These are phyloP conservation scores for Thereva unica DNA, from an alignment of 2,888 invertebrate species.

Conservation along the genomic window DNA sequence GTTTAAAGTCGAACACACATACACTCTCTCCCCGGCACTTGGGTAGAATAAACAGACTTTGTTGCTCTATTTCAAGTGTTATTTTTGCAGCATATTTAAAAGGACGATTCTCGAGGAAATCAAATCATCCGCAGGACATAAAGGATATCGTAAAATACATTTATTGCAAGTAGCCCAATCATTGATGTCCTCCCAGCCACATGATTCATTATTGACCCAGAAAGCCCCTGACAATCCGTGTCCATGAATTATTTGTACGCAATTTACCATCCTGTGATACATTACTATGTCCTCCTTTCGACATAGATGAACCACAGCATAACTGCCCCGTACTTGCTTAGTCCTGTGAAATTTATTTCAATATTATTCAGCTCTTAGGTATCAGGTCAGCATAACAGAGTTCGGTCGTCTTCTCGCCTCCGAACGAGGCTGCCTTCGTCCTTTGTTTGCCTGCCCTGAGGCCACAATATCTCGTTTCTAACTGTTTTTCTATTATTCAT, in stretches of 20 bases:
- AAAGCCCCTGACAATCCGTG: constrained; percentile 37
- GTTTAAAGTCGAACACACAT: too few species aligned
- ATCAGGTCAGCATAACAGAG: constrained; percentile 14
- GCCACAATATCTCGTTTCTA: constrained; percentile 18
- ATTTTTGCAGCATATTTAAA: too few species aligned
- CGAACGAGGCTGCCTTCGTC: background rate
- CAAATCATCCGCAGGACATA: background rate
- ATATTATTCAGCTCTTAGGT: constrained; percentile 32
- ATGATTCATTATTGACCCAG: constrained; percentile 34
- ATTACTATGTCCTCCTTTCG: constrained; percentile 4
- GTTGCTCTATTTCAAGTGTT: too few species aligned
- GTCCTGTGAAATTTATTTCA: constrained; percentile 25
- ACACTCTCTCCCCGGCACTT: too few species aligned
- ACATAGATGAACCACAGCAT: constrained; percentile 12
- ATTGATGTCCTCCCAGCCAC: constrained; percentile 17
- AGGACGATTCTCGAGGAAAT: background rate
- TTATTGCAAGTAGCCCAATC: constrained; percentile 19
- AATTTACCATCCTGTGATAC: constrained; percentile 36
- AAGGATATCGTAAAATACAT: background rate
- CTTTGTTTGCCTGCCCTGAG: constrained; percentile 15
- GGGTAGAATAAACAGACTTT: too few species aligned
- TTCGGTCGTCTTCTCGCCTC: constrained; percentile 18
- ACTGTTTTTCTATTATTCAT: constrained; percentile 34
- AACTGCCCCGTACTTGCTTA: background rate
- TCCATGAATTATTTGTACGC: constrained; percentile 39